Evolutionary conservation across 2,113 vertebrate species (phyloP).

Genomic region (Megaleporinus macrocephalus): DNA sequence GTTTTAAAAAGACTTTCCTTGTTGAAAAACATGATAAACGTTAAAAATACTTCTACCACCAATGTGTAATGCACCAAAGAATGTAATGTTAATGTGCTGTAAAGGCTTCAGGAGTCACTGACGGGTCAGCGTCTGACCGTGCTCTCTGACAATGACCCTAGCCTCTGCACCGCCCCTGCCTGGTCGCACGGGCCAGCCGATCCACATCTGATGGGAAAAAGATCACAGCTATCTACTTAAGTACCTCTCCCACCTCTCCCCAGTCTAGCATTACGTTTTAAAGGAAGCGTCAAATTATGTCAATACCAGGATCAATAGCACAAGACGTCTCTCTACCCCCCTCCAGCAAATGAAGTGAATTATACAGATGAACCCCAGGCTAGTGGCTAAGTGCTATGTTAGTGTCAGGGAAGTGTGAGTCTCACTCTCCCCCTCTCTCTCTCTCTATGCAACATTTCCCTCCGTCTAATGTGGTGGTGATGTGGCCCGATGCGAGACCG

Average conservation of each 20-base stretch:
- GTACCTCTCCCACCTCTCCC: conserved; percentile 49
- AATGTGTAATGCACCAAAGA: background rate
- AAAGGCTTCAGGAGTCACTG: background rate
- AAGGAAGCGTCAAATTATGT: conserved; percentile 75
- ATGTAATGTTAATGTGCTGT: background rate
- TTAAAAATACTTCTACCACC: background rate
- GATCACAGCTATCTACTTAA: conserved; percentile 54
- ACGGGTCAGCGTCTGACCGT: background rate
- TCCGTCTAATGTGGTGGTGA: conserved; percentile 76
- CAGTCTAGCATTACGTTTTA: conserved; percentile 70
- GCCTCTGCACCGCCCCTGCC: background rate
- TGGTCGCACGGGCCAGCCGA: background rate
- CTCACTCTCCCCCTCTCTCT: background rate
- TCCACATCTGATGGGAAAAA: conserved; percentile 1
- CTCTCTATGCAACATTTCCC: conserved; percentile 69
- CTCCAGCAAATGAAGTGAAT: conserved; percentile 69
- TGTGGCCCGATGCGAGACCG: conserved; percentile 78
- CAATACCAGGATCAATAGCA: conserved; percentile 77
- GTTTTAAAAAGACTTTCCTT: background rate
- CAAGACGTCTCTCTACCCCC: conserved; percentile 68
- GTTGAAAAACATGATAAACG: background rate
- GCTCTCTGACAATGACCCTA: conserved; percentile 5
- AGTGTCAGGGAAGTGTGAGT: conserved; percentile 25
- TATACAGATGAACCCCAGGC: conserved; percentile 56
- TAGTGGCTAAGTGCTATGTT: conserved; percentile 46